These are phyloP conservation scores for Hypothenemus hampei DNA, from an alignment of 1,140 invertebrate species.

Conservation along the genomic window DNA sequence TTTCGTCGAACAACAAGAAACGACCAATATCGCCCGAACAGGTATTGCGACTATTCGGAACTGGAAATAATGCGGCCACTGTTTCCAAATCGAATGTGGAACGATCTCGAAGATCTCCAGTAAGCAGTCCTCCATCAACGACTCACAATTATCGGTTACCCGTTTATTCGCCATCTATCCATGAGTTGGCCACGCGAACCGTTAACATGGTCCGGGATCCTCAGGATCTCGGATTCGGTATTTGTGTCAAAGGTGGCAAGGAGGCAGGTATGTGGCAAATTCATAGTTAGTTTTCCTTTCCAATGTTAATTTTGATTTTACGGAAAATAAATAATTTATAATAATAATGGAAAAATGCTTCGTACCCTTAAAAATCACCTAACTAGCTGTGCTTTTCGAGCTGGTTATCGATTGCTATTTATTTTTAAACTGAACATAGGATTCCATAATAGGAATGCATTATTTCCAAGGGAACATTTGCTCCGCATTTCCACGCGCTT, in stretches of 20 bases:
- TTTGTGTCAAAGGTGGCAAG: conserved; percentile 84
- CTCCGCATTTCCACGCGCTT: neutral
- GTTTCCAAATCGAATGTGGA: conserved; percentile 39
- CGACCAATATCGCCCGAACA: conserved; percentile 72
- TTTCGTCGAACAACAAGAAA: conserved; percentile 55
- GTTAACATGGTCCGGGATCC: conserved; percentile 77
- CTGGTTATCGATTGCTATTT: conserved; percentile 1
- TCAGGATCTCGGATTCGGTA: conserved; percentile 78
- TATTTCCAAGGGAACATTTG: neutral
- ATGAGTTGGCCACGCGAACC: conserved; percentile 72
- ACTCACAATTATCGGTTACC: conserved; percentile 49
- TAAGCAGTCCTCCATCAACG: conserved; percentile 68
- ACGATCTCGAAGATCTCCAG: conserved; percentile 57
- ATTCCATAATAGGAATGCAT: conserved; percentile 3
- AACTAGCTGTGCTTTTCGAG: too few relatives aligned
- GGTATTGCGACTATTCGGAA: conserved; percentile 62
- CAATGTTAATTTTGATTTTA: neutral
- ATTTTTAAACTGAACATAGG: conserved; percentile 3
- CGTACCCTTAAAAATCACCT: too few relatives aligned
- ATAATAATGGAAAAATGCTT: too few relatives aligned
- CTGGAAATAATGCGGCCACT: conserved; percentile 36
- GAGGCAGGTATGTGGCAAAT: conserved; percentile 60
- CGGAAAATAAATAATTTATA: too few relatives aligned
- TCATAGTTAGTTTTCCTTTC: neutral
- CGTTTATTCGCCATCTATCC: conserved; percentile 45